Evolutionary conservation across 2,797 vertebrate species (phyloP), one percentile per base, ranked within the genome.

Genomic region (Carapus acus): DNA sequence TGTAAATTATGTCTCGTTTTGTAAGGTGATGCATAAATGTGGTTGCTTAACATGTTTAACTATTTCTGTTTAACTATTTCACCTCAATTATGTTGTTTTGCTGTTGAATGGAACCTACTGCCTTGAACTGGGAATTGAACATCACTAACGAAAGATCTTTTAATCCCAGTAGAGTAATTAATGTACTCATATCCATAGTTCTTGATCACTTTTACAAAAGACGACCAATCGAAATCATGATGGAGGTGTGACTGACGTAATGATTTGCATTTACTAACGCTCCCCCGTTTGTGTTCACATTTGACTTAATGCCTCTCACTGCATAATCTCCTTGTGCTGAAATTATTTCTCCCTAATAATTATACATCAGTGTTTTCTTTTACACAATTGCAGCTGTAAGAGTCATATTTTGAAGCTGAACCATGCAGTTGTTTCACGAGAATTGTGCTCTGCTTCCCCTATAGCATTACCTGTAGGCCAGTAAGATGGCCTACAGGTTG

Each of bases 251-350:
- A 29, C 64, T 57, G 58, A 64, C 59, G 74, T 58, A 78, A 64
- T 82, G 58, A 78, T 78, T 74, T 82, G 76, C 78, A 79, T 77
- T 76, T 73, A 87, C 87, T 89, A 87, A 89, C 81, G 55, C 82
- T 57, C 76, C 81, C 67, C 61, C 78, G 63, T 76, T 74, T 83
- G n/a, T n/a, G 49, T 84, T 84, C 61, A 71, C 72, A 73, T 76
- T 82, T 71, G 57, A 76, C 73, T 78, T 66, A 58, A 55, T 56
- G 17, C 54, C 46, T 76, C 69, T 78, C 42, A 60, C 65, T 77
- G 71, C 77, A 74, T 79, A 71, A 52, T 78, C 38, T 66, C 65
- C 59, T 48, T 54, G 55, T 57, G 64, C 40, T 57, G 33, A 11
- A 33, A 33, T 11, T 33, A 13, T 11, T 13, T 7, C 13, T 27